These are phyloP conservation scores for Musca domestica DNA, from an alignment of 1,140 invertebrate species.

Conservation along the genomic window DNA sequence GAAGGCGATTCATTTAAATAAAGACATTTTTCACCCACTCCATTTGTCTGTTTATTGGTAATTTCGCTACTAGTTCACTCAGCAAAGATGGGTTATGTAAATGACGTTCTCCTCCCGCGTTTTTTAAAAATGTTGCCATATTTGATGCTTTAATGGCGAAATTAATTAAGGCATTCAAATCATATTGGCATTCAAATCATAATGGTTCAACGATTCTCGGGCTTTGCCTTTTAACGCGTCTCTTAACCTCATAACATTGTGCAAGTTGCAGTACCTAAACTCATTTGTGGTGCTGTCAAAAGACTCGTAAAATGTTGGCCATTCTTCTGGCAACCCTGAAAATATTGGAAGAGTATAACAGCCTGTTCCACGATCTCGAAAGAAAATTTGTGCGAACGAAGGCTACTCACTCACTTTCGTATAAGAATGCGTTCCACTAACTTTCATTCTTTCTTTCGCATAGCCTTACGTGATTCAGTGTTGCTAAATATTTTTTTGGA, in stretches of 20 bases:
- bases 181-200: neutral
- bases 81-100: neutral
- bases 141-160: conserved; percentile 1
- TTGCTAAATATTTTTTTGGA: too few species aligned
- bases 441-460: too few species aligned
- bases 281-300: neutral
- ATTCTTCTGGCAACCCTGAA: neutral
- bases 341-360: neutral
- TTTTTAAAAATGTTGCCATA: neutral
- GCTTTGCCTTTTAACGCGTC: neutral
- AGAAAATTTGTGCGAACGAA: too few species aligned
- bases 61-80: neutral
- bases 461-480: too few species aligned
- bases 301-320: neutral
- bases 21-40: neutral
- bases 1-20: too few species aligned
- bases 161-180: neutral
- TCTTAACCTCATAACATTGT: neutral
- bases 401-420: too few species aligned
- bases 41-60: neutral
- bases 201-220: neutral
- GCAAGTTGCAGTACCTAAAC: too few species aligned
- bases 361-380: too few species aligned
- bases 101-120: neutral
- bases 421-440: too few species aligned